Base-by-base conservation (phyloP, 2,888 invertebrate species). In the Uropetala carovei region DNA sequence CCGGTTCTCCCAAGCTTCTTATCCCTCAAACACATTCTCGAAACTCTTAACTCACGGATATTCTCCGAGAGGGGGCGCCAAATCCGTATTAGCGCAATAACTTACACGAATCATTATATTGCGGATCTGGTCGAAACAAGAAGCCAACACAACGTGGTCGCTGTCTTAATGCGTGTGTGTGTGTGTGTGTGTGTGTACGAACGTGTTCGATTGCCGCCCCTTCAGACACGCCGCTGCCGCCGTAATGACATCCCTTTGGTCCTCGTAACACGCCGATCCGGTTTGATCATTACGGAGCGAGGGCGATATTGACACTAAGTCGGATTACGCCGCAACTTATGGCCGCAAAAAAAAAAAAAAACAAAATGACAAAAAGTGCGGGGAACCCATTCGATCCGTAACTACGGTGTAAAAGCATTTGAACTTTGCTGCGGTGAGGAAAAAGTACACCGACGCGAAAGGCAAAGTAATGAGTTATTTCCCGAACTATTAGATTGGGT, bases 71-170 rank as follows among this genome's bases (percentile, higher is more conserved):
- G n/a, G 22, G 68, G 75, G 75, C 22, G 22, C 22, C 75, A 75
- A 75, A 75, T 75, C 75, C 75, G 75, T 22, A 75, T 75, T 75
- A 75, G 75, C 75, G 75, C 75, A 75, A 75, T 75, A 75, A 75
- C 22, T 75, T 75, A 75, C 75, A 75, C 75, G 75, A 9, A 5
- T 22, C 75, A 75, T 75, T 75, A 75, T 75, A 27, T 27, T 11
- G 75, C 22, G 22, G 75, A 75, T 22, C 75, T 75, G 27, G 22
- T 75, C 22, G 75, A 75, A 75, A 75, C 75, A 27, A 75, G 75
- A 68, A 68, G 68, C 68, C n/a, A 68, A 64, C 16, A n/a, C 64
- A 64, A 64, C 64, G 64, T 2, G 43, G 43, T 43, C 43, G 43
- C 43, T 43, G 5, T 43, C 43, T 43, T 43, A 43, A 43, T 43